Evolutionary conservation across 53 echinoderm and acorn worm genomes (phyloP).

Genomic region (Astropecten irregularis): DNA sequence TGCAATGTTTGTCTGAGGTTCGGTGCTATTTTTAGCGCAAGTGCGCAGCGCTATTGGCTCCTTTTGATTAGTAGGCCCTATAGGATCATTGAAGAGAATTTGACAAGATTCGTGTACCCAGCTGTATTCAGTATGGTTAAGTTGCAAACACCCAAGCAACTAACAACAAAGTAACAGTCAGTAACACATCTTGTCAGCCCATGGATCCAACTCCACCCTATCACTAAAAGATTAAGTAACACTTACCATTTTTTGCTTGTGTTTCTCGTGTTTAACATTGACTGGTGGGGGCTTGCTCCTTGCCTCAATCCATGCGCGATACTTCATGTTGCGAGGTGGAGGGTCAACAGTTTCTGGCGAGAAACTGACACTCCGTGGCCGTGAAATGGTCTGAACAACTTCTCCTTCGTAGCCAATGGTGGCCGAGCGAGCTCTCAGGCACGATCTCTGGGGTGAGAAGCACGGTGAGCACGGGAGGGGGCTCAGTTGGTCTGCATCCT

Average conservation of each 20-base stretch:
- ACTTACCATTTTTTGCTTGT: slow-evolving; percentile 91
- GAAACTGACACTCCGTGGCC: slow-evolving; percentile 72
- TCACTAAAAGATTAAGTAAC: too few relatives aligned
- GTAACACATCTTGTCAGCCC: too few relatives aligned
- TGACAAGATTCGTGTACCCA: too few relatives aligned
- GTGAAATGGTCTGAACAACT: background rate
- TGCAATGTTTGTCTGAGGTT: too few relatives aligned
- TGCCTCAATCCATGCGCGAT: slow-evolving; percentile 85
- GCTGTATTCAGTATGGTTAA: too few relatives aligned
- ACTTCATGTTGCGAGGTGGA: slow-evolving; percentile 66
- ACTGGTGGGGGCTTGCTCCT: slow-evolving; percentile 49
- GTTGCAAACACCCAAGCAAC: too few relatives aligned
- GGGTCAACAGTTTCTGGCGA: slow-evolving; percentile 92
- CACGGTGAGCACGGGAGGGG: slow-evolving; percentile 4
- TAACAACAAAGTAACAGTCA: too few relatives aligned
- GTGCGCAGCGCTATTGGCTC: too few relatives aligned
- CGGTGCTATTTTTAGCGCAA: too few relatives aligned
- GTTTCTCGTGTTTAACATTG: slow-evolving; percentile 88
- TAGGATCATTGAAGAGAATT: too few relatives aligned
- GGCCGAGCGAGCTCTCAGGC: slow-evolving; percentile 42
- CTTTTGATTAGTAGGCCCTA: too few relatives aligned
- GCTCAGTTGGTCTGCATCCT: slow-evolving; percentile 14
- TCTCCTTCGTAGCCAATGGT: slow-evolving; percentile 56
- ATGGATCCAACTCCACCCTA: too few relatives aligned
- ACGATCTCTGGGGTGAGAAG: background rate